phyloP scores from a whole-genome alignment of 2,888 invertebrate species.

The Leucophenga montana region DNA sequence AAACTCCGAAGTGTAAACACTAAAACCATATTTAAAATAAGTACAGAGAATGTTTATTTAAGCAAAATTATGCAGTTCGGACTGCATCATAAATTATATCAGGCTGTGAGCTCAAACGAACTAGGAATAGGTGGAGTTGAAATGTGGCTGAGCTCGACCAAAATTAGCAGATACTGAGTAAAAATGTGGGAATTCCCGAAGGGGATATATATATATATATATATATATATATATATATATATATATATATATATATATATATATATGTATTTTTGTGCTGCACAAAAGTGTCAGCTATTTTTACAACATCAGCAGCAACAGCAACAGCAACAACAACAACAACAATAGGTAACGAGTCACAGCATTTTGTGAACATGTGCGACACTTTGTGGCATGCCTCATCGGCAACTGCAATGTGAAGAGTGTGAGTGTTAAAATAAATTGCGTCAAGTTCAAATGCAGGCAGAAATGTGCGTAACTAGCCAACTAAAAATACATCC shows the following conservation, averaged over 20 bases:
- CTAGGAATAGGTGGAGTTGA: background rate
- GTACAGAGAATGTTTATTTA: background rate
- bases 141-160: background rate
- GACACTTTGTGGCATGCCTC: slow-evolving; percentile 23
- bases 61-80: background rate
- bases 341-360: background rate
- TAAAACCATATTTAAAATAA: background rate
- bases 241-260: slow-evolving; percentile 14
- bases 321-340: slow-evolving; percentile 12
- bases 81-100: background rate
- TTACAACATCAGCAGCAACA: slow-evolving; percentile 5
- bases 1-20: slow-evolving; percentile 6
- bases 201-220: slow-evolving; percentile 19
- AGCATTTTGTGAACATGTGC: slow-evolving; percentile 15
- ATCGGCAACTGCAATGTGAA: slow-evolving; percentile 25
- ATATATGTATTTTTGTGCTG: background rate
- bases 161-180: slow-evolving; percentile 1
- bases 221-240: slow-evolving; percentile 18
- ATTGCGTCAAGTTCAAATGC: slow-evolving; percentile 68
- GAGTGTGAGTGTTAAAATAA: slow-evolving; percentile 56
- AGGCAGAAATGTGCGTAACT: slow-evolving; percentile 48
- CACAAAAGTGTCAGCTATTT: background rate
- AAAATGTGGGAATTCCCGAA: slow-evolving; percentile 7
- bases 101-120: background rate
- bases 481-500: slow-evolving; percentile 51